Conservation (phyloP, 2,797 vertebrate species). For the Streptopelia turtur region DNA sequence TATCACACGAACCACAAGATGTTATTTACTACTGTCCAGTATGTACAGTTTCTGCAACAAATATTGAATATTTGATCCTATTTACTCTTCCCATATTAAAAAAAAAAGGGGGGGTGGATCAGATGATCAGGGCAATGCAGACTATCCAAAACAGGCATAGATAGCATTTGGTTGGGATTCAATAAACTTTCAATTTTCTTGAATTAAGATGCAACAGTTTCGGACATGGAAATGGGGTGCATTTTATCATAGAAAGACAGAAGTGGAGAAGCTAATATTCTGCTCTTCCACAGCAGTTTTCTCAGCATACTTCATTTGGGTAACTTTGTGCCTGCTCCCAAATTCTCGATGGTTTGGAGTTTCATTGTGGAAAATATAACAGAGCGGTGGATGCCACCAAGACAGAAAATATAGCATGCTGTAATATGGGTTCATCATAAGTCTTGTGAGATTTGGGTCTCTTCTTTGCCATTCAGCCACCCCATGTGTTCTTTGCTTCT, state of each 20-base stretch:
- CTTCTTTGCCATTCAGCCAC: not conserved
- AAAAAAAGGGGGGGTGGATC: not conserved
- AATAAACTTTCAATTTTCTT: not conserved
- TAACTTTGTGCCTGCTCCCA: not conserved
- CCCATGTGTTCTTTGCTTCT: not conserved
- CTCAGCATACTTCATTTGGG: not conserved
- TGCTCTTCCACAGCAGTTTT: not conserved
- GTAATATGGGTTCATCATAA: not conserved
- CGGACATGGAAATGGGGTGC: not conserved
- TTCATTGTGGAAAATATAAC: not conserved
- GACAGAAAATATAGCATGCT: not conserved
- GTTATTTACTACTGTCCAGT: not conserved
- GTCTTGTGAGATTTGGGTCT: not conserved
- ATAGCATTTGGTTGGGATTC: not conserved
- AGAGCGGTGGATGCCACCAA: not conserved
- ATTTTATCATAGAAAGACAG: not conserved
- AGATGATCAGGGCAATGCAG: not conserved
- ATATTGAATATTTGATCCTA: not conserved
- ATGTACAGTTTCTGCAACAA: not conserved
- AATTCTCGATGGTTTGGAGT: not conserved
- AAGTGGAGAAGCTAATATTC: not conserved
- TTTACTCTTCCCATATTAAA: not conserved
- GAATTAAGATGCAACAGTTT: not conserved
- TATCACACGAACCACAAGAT: constrained; percentile 18
- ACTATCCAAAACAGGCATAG: not conserved